Evolutionary conservation across 2,113 vertebrate genomes (phyloP), one percentile per base, ranked within the genome.

Genomic region (Dicentrarchus labrax): DNA sequence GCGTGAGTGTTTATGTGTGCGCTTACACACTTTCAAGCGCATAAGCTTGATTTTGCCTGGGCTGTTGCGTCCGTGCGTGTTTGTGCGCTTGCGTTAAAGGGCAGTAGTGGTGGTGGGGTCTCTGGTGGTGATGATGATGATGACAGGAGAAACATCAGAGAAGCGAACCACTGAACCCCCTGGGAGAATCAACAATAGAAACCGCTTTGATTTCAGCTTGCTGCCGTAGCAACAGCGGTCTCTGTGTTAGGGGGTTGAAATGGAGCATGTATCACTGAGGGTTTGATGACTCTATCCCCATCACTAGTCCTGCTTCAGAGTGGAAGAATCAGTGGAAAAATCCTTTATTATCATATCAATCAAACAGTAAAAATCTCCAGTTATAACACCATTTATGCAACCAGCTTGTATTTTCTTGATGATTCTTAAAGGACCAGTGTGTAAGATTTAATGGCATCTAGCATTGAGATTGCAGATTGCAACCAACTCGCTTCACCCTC

Each of bases 161-260:
- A 75, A 77, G 81, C 39, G 66, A 87, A 84, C 80, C 73, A 72
- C 77, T 84, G 82, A 92, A 81, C 66, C 83, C 92, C 93, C 81
- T 64, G 0, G 67, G 76, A 88, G 90, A 85, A 83, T 85, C 36
- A 69, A 61, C 79, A 72, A 59, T 78, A 83, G 91, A 85, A 88
- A 88, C 76, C 16, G 36, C 92, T 94, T 92, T 93, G 91, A 92
- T 91, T 93, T 83, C 85, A 89, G 72, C 87, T 70, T 39, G 90
- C 88, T 93, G 90, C 93, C 89, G 90, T 91, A 92, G 90, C 94
- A 94, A 94, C 91, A 80, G 88, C 83, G 61, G 86, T 70, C 72
- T 76, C 76, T 45, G 76, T 88, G 82, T 84, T 80, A 61, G 66
- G 66, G 76, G 72, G 82, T 69, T 85, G 79, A 91, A 87, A 86